phyloP scores from a whole-genome alignment of 35 echinoderm and acorn worm genomes.

The Apostichopus japonicus region DNA sequence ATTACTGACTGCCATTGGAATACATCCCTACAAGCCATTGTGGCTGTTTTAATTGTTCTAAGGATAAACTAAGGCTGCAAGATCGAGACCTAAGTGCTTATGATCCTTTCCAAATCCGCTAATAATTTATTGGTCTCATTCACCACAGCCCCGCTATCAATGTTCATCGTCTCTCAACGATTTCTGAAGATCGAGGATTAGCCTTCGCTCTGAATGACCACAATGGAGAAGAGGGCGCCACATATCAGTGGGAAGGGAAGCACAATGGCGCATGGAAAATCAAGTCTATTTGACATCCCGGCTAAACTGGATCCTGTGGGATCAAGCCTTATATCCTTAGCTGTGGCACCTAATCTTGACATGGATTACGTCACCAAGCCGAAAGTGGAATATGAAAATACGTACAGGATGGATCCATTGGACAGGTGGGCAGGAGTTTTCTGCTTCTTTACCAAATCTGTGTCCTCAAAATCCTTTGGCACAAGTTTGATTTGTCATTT shows the following conservation, averaged over 20 bases:
- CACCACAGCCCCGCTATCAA: no score
- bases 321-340: slow-evolving; percentile 27
- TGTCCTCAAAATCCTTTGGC: neutral
- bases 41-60: no score
- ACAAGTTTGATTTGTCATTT: neutral
- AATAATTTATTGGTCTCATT: no score
- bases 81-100: no score
- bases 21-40: no score
- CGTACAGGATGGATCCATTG: slow-evolving; percentile 20
- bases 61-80: no score
- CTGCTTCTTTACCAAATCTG: neutral
- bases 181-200: no score
- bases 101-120: no score
- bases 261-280: neutral
- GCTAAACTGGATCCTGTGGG: slow-evolving; percentile 21
- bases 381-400: slow-evolving; percentile 19
- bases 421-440: neutral
- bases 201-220: neutral
- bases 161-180: no score
- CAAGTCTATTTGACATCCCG: neutral
- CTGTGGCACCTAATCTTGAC: slow-evolving; percentile 27
- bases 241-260: slow-evolving; percentile 23
- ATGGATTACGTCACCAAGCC: neutral
- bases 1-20: no score
- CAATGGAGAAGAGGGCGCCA: neutral